These are phyloP conservation scores for Phataginus tricuspis DNA, from an alignment of 2,797 vertebrate species.

Conservation along the genomic window DNA sequence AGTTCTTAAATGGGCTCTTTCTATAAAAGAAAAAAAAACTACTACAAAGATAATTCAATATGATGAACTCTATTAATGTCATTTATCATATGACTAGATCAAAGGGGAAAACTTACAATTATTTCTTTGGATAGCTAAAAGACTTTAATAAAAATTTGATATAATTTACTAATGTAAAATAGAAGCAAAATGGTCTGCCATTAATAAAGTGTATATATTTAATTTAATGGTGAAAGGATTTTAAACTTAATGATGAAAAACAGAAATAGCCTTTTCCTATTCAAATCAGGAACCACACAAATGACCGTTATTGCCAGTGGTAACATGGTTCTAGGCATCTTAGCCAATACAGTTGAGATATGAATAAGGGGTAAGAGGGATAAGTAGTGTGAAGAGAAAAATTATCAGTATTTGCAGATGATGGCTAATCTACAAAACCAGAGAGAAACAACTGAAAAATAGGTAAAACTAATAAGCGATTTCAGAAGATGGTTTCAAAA, in stretches of 20 bases:
- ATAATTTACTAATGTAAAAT: conserved; percentile 27
- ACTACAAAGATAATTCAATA: conserved; percentile 34
- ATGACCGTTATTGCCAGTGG: background rate
- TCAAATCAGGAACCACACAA: background rate
- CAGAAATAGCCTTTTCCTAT: background rate
- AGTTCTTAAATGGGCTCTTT: conserved; percentile 27
- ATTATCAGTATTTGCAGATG: background rate
- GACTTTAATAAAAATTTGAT: conserved; percentile 39
- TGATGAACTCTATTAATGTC: conserved; percentile 52
- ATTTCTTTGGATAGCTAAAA: conserved; percentile 59
- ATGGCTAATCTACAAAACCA: background rate
- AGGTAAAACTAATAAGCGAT: background rate
- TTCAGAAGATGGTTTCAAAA: conserved; percentile 47
- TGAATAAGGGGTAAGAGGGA: background rate
- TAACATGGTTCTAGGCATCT: background rate
- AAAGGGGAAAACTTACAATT: conserved; percentile 39
- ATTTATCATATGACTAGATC: conserved; percentile 39
- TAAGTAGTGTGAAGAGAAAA: background rate
- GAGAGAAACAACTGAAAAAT: conserved; percentile 21
- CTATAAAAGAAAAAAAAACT: conserved; percentile 43
- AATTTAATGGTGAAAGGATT: conserved; percentile 19
- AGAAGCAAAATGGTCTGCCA: background rate
- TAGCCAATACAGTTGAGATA: background rate
- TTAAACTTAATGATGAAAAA: conserved; percentile 50
- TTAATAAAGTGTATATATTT: conserved; percentile 36